Conservation (phyloP, 1,140 invertebrate genomes). For the Penaeus chinensis region DNA sequence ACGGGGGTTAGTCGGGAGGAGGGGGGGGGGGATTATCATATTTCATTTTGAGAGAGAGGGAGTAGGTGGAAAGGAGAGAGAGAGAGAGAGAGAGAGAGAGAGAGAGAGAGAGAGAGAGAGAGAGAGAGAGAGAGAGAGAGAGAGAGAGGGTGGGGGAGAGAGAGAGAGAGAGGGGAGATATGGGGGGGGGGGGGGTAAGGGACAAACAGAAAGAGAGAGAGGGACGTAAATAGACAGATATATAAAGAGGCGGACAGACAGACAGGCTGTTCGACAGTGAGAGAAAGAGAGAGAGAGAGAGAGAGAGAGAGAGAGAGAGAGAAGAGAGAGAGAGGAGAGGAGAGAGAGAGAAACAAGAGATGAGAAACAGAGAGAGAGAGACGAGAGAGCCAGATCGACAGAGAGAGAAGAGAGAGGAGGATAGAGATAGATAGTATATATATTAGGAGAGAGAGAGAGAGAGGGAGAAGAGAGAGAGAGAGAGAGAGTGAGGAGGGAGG, state of each 20-base stretch:
- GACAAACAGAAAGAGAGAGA: not conserved
- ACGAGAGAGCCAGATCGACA: too few species aligned
- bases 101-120: not conserved
- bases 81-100: not conserved
- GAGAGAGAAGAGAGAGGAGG: not conserved
- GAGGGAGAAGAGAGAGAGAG: not conserved
- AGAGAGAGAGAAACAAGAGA: not conserved
- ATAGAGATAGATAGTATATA: not conserved
- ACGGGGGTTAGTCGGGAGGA: too few species aligned
- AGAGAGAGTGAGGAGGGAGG: not conserved
- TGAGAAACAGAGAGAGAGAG: not conserved
- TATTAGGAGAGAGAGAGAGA: not conserved
- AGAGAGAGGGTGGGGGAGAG: not conserved
- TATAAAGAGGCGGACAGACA: not conserved
- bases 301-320: not conserved
- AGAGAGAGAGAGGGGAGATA: not conserved
- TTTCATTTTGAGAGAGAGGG: too few species aligned
- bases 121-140: not conserved
- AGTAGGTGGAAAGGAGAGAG: not conserved
- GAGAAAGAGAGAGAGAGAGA: not conserved
- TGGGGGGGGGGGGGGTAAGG: not conserved
- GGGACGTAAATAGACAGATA: not conserved
- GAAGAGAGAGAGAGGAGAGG: not conserved
- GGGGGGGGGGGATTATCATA: too few species aligned
- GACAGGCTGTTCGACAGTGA: not conserved